Percentiles rank a stretch among this genome's conserved stretches.
These are phyloP conservation scores for Brevimyrus niger DNA, from an alignment of 2,113 vertebrate species.

Conservation along the genomic window DNA sequence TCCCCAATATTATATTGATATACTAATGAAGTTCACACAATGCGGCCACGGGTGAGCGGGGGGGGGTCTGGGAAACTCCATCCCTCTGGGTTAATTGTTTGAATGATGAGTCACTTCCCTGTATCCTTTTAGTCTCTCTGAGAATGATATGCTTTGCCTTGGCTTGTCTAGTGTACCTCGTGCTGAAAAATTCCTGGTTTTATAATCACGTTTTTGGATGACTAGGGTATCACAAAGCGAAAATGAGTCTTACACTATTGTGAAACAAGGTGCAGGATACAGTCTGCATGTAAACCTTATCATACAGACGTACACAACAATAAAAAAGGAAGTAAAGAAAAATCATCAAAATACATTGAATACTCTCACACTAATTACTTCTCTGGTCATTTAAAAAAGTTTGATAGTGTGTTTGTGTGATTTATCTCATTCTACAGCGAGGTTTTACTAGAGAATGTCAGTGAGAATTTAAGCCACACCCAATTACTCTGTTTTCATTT, in stretches of 20 bases:
- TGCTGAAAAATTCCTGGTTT: background rate
- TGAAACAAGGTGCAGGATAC: background rate
- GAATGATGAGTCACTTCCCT: background rate
- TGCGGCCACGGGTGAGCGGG: fast-evolving
- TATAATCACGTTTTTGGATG: background rate
- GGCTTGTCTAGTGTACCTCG: background rate
- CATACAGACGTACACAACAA: background rate
- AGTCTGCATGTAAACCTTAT: background rate
- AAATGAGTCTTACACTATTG: background rate
- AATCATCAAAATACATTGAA: background rate
- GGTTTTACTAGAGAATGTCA: background rate
- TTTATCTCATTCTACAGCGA: background rate
- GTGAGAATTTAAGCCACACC: background rate
- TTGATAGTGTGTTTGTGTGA: background rate
- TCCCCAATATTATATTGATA: background rate
- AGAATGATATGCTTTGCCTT: background rate
- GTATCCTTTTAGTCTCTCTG: background rate
- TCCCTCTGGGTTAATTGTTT: background rate
- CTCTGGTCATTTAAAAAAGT: background rate
- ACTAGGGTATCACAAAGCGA: background rate
- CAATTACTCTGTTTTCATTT: background rate
- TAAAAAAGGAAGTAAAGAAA: background rate
- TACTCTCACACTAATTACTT: background rate
- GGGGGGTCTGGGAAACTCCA: background rate
- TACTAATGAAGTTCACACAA: background rate